Percentiles rank a stretch among this genome's conserved stretches.
phyloP scores from a whole-genome alignment of 1,140 invertebrate genomes.

The Megathymus violae region DNA sequence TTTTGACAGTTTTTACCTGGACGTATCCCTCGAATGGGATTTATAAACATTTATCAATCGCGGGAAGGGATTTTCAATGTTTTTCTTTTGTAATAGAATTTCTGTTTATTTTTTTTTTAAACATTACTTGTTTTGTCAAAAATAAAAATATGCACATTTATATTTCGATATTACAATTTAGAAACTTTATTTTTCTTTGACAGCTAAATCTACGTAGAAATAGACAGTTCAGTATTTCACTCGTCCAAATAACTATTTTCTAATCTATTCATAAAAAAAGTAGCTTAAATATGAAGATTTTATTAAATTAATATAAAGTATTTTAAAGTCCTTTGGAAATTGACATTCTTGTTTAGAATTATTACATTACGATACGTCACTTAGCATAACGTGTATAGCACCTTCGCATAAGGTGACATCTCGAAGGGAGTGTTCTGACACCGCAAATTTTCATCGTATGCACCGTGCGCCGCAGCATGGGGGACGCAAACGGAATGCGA shows the following conservation, averaged over 20 bases:
- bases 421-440: constrained; percentile 24
- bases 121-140: too few relatives aligned
- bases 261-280: too few relatives aligned
- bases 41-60: not conserved
- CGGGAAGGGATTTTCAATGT: not conserved
- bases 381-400: too few relatives aligned
- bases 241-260: too few relatives aligned
- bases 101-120: not conserved
- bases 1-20: not conserved
- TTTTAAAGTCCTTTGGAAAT: too few relatives aligned
- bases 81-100: not conserved
- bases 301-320: too few relatives aligned
- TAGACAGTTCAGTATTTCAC: too few relatives aligned
- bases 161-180: too few relatives aligned
- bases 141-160: not conserved
- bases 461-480: not conserved
- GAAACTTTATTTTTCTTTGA: not conserved
- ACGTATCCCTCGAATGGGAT: not conserved
- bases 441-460: constrained; percentile 15
- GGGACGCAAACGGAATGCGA: constrained; percentile 19
- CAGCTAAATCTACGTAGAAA: too few relatives aligned
- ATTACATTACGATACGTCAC: too few relatives aligned
- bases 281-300: too few relatives aligned
- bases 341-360: too few relatives aligned
- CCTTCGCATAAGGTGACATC: not conserved